phyloP scores from a whole-genome alignment of 2,797 vertebrate species.

The Ispidina picta region DNA sequence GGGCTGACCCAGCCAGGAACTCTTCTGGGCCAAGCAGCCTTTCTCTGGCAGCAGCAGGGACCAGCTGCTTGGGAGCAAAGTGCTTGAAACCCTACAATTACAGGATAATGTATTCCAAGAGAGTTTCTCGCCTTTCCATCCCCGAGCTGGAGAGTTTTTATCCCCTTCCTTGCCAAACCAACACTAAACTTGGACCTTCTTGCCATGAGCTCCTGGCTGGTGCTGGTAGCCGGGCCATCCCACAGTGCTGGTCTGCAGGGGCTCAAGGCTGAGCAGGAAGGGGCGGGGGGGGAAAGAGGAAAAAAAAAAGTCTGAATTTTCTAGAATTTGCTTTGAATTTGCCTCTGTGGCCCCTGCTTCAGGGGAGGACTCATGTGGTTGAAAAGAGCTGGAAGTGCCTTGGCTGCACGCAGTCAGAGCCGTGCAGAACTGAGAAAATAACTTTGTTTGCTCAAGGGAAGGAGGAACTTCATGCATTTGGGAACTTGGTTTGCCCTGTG shows the following conservation, averaged over 20 bases:
- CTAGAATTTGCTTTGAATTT: background rate
- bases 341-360: background rate
- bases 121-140: background rate
- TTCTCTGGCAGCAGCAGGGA: constrained; percentile 1
- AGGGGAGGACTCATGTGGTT: background rate
- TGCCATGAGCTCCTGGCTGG: rapidly evolving
- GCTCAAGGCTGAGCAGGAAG: background rate
- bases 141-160: background rate
- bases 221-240: rapidly evolving
- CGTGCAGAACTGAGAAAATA: rapidly evolving
- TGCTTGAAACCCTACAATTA: constrained; percentile 45
- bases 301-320: background rate
- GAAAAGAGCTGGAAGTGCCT: background rate
- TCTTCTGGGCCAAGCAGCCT: background rate
- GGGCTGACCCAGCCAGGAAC: background rate
- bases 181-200: background rate
- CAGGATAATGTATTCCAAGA: background rate
- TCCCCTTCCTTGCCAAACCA: background rate
- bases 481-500: background rate
- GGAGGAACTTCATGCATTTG: rapidly evolving
- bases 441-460: background rate
- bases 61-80: constrained; percentile 43
- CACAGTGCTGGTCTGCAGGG: rapidly evolving
- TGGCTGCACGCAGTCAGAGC: rapidly evolving
- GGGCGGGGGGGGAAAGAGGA: background rate